phyloP scores from a whole-genome alignment of 2,797 vertebrate species.

The Gorsachius magnificus region DNA sequence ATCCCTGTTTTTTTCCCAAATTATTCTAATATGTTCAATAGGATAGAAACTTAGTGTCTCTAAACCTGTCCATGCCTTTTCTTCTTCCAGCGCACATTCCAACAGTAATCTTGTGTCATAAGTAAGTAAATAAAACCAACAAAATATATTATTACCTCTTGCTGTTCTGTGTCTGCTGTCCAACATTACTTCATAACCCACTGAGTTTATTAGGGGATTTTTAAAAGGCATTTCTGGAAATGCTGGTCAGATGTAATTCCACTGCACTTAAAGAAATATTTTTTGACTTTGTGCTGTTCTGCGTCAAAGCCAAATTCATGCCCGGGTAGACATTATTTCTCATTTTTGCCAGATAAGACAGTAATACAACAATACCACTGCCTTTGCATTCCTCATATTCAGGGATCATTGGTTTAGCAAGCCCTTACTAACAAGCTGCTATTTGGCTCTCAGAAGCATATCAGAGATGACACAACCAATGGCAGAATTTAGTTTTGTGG shows the following conservation, averaged over 20 bases:
- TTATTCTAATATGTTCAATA: background rate
- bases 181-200: constrained; percentile 14
- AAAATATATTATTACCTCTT: background rate
- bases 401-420: background rate
- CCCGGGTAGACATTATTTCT: background rate
- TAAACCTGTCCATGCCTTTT: background rate
- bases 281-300: background rate
- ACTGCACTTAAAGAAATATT: background rate
- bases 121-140: background rate
- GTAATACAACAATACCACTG: background rate
- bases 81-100: background rate
- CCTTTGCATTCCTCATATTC: background rate
- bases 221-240: constrained; percentile 25
- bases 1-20: background rate
- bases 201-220: constrained; percentile 16
- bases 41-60: background rate
- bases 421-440: background rate
- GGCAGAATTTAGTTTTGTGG: background rate
- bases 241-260: background rate
- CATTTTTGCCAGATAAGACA: background rate
- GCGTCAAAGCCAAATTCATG: background rate
- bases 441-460: background rate
- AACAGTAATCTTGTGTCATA: background rate
- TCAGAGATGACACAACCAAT: background rate
- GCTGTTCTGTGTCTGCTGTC: background rate